These are phyloP conservation scores for Polypterus senegalus DNA, from an alignment of 2,113 vertebrate species.

Conservation along the genomic window DNA sequence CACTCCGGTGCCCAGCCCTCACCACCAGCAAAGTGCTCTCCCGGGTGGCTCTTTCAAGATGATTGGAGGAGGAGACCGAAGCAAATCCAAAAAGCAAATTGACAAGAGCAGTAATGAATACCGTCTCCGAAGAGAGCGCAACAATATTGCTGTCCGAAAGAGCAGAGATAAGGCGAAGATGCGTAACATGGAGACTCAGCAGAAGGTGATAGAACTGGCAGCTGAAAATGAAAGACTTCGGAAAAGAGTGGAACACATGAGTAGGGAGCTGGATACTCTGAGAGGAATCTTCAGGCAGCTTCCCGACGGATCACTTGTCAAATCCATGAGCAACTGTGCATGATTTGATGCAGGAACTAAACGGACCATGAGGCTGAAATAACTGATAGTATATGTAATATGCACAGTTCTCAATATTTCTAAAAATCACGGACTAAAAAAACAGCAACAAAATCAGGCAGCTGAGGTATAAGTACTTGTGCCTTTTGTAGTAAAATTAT, in stretches of 20 bases:
- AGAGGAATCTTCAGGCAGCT: slow-evolving; percentile 93
- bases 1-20: slow-evolving; percentile 86
- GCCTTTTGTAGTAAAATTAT: slow-evolving; percentile 38
- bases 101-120: slow-evolving; percentile 93
- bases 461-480: slow-evolving; percentile 35
- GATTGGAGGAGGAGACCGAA: slow-evolving; percentile 36
- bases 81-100: slow-evolving; percentile 75
- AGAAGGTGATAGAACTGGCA: slow-evolving; percentile 85
- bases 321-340: slow-evolving; percentile 78
- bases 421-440: slow-evolving; percentile 26
- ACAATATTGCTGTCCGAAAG: slow-evolving; percentile 95
- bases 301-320: slow-evolving; percentile 82
- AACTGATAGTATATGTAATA: slow-evolving; percentile 25
- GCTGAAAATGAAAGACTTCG: slow-evolving; percentile 86
- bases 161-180: slow-evolving; percentile 94
- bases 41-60: slow-evolving; percentile 44
- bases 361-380: slow-evolving; percentile 14
- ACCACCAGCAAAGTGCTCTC: slow-evolving; percentile 44
- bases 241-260: slow-evolving; percentile 88
- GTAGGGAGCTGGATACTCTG: slow-evolving; percentile 83
- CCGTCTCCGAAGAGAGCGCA: slow-evolving; percentile 84
- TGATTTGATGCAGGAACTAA: slow-evolving; percentile 30
- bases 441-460: slow-evolving; percentile 30
- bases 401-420: slow-evolving; percentile 23
- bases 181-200: slow-evolving; percentile 92